Conservation (phyloP, 2,113 vertebrate species). For the Spermophilus dauricus region DNA sequence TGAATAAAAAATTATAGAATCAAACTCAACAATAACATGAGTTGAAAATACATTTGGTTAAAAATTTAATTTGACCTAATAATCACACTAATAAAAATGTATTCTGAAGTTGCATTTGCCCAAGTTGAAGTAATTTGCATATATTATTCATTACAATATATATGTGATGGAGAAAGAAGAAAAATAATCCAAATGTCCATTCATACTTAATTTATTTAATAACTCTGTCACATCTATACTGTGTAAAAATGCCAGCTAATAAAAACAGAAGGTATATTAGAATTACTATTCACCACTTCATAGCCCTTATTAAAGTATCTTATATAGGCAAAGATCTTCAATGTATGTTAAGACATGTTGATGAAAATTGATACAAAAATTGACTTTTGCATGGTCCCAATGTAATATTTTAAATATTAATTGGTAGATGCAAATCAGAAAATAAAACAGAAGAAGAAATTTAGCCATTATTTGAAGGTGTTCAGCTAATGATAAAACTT, state of each 20-base stretch:
- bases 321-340: not conserved
- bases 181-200: not conserved
- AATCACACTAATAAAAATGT: not conserved
- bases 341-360: not conserved
- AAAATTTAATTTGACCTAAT: not conserved
- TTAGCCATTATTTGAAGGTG: too few relatives aligned
- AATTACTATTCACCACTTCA: not conserved
- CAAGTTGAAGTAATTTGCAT: not conserved
- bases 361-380: not conserved
- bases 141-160: not conserved
- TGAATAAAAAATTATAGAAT: not conserved
- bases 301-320: not conserved
- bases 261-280: not conserved
- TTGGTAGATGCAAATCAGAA: not conserved
- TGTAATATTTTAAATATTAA: not conserved
- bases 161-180: not conserved
- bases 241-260: not conserved
- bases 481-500: not conserved
- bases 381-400: not conserved
- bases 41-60: not conserved
- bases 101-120: not conserved
- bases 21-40: not conserved
- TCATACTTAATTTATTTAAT: not conserved
- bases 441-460: not conserved
- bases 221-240: not conserved